Percentiles rank a stretch among this genome's conserved stretches.
These are phyloP conservation scores for Nomada fucata DNA, from an alignment of 2,888 invertebrate species.

Conservation along the genomic window DNA sequence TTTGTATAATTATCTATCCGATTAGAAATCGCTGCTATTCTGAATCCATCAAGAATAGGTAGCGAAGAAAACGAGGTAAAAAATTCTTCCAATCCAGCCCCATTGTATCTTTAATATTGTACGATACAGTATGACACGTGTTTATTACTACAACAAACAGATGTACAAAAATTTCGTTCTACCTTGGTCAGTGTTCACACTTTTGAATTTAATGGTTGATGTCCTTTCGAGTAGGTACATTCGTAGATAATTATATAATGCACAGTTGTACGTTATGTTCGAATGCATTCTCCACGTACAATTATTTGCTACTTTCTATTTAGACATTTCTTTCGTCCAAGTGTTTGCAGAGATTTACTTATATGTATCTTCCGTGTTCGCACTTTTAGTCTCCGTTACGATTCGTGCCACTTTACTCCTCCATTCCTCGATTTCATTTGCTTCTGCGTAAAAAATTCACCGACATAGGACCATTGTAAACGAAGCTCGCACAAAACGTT, in stretches of 20 bases:
- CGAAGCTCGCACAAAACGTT: background rate
- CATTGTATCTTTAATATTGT: background rate
- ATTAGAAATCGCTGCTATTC: too few species aligned
- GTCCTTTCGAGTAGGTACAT: constrained; percentile 15
- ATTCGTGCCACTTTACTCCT: background rate
- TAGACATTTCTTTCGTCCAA: background rate
- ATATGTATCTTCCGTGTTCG: background rate
- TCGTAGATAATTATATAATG: constrained; percentile 20
- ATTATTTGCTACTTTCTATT: constrained; percentile 14
- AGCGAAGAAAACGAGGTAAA: too few species aligned
- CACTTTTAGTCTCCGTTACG: background rate
- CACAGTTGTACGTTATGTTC: constrained; percentile 12
- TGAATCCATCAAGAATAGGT: too few species aligned
- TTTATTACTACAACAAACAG: background rate
- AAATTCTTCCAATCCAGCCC: background rate
- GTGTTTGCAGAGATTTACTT: background rate
- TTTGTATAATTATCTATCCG: too few species aligned
- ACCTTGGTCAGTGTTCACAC: background rate
- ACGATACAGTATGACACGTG: too few species aligned
- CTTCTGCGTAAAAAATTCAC: background rate
- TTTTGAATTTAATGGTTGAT: constrained; percentile 17
- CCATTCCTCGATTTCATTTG: background rate
- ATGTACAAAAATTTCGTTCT: background rate
- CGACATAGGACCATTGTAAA: background rate
- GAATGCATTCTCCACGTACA: constrained; percentile 12